Evolutionary conservation across 1,140 invertebrate genomes (phyloP), one percentile per base, ranked within the genome.

Genomic region (Sesamia nonagrioides): DNA sequence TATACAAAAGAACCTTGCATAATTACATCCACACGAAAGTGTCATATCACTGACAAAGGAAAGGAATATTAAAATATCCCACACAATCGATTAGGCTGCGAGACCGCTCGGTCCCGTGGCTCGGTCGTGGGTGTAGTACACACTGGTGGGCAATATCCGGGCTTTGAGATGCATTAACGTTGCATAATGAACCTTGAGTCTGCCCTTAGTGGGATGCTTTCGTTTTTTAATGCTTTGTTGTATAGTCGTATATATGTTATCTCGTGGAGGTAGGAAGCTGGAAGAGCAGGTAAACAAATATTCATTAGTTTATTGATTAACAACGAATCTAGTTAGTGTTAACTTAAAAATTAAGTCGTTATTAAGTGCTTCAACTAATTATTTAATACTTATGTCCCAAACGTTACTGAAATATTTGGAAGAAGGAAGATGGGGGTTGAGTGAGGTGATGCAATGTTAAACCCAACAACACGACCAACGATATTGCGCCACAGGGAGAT

Each of bases 11-110:
- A 66, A 63, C 60, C 35, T 66, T 21, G 37, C 17, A 42, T 66
- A 18, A 66, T 66, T 9, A 42, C 54, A 9, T 58, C 37, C 60
- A 40, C 13, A 63, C 35, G 33, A 60, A 37, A 15, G 33, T 3
- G 17, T 35, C 35, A 21, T 8, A 11, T 60, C 27, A 66, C 61
- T 60, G 56, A 66, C 61, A 42, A 18, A 40, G 61, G 61, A 42
- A 18, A 40, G 61, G 61, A 17, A 66, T 45, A 45, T 66, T 66
- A 66, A 66, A 66, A 17, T 66, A 37, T 42, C 61, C 61, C 61
- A 66, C 61, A 45, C 42, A 18, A 66, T 66, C 61, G 61, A 66
- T 66, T 66, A 66, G 17, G 4, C 4, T 13, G 18, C 61, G 17
- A 40, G 61, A 58, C 21, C 11, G 8, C 15, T 27, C 27, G 9